Evolutionary conservation across 2,888 invertebrate genomes (phyloP).

Genomic region (Idaea biselata): DNA sequence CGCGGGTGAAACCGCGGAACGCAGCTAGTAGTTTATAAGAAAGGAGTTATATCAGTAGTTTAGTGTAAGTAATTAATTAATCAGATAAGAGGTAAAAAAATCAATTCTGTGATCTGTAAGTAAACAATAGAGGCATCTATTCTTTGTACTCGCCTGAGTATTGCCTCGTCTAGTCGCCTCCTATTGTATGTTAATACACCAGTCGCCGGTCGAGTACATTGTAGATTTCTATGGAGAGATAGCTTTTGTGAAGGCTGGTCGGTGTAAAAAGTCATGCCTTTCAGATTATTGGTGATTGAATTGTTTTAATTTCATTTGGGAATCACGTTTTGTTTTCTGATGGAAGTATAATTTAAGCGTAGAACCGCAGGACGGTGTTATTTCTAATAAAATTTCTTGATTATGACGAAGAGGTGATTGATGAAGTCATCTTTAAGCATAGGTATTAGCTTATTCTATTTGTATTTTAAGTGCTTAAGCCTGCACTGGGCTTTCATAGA

Average conservation of each 20-base stretch:
- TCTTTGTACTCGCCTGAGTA: neutral
- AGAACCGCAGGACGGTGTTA: too few species aligned
- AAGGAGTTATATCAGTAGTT: neutral
- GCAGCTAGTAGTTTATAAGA: too few species aligned
- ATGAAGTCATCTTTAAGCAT: too few species aligned
- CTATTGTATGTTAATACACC: neutral
- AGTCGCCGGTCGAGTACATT: too few species aligned
- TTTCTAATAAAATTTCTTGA: too few species aligned
- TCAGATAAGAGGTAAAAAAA: neutral
- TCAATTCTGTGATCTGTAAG: neutral
- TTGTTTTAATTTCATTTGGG: neutral
- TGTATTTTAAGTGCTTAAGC: too few species aligned
- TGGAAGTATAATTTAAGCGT: neutral
- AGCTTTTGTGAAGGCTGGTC: neutral
- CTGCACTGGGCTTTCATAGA: too few species aligned
- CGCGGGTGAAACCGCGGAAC: too few species aligned
- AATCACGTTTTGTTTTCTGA: neutral
- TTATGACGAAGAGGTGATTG: too few species aligned
- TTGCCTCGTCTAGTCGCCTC: neutral
- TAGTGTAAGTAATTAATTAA: neutral
- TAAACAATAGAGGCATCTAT: slow-evolving; percentile 1
- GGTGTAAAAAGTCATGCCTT: neutral
- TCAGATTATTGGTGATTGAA: neutral
- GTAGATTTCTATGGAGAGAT: neutral
- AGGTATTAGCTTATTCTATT: too few species aligned